Base-by-base conservation (phyloP, 1,140 invertebrate genomes). In the Musca vetustissima region DNA sequence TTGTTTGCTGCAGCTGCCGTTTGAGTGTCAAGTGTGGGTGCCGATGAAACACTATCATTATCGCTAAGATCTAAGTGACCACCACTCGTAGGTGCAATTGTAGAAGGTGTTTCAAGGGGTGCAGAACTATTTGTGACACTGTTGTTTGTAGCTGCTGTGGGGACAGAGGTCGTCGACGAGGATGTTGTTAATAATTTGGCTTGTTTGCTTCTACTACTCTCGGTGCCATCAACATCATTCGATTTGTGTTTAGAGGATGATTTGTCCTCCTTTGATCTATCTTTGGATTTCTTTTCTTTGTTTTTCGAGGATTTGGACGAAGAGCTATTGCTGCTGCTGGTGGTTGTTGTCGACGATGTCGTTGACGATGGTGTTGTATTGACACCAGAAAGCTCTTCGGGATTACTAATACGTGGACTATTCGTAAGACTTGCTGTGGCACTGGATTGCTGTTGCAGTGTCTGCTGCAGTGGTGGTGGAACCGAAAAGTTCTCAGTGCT, bases 61-160 rank as follows among this genome's bases (percentile, higher is more conserved):
- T 79, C 78, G 36, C 78, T 79, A 53, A 79, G 75, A 69, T 79
- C 78, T 55, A 79, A 69, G 70, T 79, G 32, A 3, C 24, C 15
- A n/a, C 15, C 24, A 22, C 14, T 78, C 21, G 53, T 75, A 15
- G 76, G 70, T 2, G 69, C 49, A n/a, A 32, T 32, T 55, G 50
- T 4, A 7, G 65, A 7, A 7, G 36, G 36, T 43, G 36, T 13
- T 43, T 4, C 13, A 43, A 43, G 36, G 11, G 36, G 36, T 8
- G 36, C 36, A 6, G 36, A 17, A 64, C 64, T 64, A 25, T 6
- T 49, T 13, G 67, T 4, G 17, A 66, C n/a, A 11, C 8, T 59
- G 47, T 49, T 11, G 11, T 9, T 21, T 66, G 43, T 36, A n/a
- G n/a, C 1, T 53, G 71, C 22, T 68, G 73, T 22, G 47, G 70